Base-by-base conservation (phyloP, 2,888 invertebrate species). In the Diogma glabrata region DNA sequence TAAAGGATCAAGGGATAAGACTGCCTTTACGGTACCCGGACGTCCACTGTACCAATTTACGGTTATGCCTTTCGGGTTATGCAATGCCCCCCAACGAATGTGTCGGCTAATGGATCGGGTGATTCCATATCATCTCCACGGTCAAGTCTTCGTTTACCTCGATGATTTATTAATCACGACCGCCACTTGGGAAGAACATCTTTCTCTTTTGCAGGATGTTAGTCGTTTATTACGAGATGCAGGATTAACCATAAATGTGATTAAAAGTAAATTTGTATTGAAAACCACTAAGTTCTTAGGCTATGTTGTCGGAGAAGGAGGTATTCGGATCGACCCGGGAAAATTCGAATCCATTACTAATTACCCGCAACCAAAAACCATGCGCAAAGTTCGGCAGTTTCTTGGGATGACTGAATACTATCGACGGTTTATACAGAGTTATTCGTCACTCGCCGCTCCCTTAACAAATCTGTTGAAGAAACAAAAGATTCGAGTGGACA, bases 21-120 rank as follows among this genome's bases (percentile, higher is more conserved):
- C 62, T 2, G 62, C 62, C 1, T 36, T 36, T 12, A 36, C 60
- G 0, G 60, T 63, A 46, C 47, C 17, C 47, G 50, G 7, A 12
- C 40, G 14, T 5, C 36, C 36, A 7, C 36, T 36, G n/a, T 36
- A 36, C 36, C 36, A 36, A 16, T 36, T 36, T 36, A 36, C 36
- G 36, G 10, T 36, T 14, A 36, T 36, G 36, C 36, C 36, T 4
- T 36, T 36, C 36, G 36, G 36, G 36, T 36, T 36, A 36, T 36
- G 36, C n/a, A 36, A 4, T 36, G 8, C 36, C 36, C 36, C 36
- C 4, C 36, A 36, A 12, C n/a, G 36, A 36, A 36, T 36, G 36
- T 36, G 36, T 36, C n/a, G 45, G 12, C 22, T 45, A 22, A 45
- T 45, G 17, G 45, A 17, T 19, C 14, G 22, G 17, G 45, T 45